These are phyloP conservation scores for Hyperoodon ampullatus DNA, from an alignment of 2,113 vertebrate species.

Conservation along the genomic window DNA sequence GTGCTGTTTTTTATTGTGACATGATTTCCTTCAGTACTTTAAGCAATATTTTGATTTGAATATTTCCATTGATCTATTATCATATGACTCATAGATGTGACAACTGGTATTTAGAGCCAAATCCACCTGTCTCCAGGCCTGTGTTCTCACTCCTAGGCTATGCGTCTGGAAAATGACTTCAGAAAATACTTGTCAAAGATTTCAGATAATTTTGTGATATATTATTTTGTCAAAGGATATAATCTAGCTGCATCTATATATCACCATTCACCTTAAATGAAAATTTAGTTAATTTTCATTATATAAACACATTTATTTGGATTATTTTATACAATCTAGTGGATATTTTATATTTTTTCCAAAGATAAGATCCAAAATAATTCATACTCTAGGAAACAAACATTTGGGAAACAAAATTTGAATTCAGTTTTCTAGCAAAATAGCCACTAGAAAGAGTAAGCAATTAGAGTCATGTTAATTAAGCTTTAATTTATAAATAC, in stretches of 20 bases:
- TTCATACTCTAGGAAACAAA: constrained; percentile 38
- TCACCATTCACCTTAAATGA: constrained; percentile 26
- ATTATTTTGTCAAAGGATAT: constrained; percentile 1
- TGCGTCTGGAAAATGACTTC: background rate
- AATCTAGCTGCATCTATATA: background rate
- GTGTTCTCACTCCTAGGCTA: background rate
- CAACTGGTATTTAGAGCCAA: background rate
- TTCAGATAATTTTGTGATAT: constrained; percentile 34
- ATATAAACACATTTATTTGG: constrained; percentile 36
- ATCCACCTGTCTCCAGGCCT: background rate
- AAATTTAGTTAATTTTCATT: background rate
- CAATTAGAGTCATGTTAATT: background rate
- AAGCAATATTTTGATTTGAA: background rate
- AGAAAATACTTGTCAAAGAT: background rate
- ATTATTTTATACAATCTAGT: background rate
- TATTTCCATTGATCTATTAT: background rate
- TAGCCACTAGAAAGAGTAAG: background rate
- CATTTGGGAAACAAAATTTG: constrained; percentile 14
- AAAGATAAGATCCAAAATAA: constrained; percentile 35
- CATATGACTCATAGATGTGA: background rate
- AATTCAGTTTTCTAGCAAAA: background rate
- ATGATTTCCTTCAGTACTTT: background rate
- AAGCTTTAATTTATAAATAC: constrained; percentile 46
- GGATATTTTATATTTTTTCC: constrained; percentile 11
- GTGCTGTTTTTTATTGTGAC: background rate